Conservation (phyloP, 2,888 invertebrate species). For the Pemphredon lugubris region DNA sequence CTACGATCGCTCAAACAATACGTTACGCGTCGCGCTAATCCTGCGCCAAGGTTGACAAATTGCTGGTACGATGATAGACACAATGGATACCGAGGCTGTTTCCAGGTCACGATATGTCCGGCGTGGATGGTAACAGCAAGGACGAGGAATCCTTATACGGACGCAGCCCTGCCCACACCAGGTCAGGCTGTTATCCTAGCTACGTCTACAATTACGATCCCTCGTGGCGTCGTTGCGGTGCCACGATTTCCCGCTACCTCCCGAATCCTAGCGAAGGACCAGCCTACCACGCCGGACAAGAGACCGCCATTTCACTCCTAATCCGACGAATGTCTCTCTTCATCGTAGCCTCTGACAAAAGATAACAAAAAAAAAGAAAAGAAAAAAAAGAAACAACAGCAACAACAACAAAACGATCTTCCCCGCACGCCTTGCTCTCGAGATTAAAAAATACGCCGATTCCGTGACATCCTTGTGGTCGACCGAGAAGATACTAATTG, state of each 20-base stretch:
- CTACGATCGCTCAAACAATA: no score
- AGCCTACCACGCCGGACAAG: conserved; percentile 67
- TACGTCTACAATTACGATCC: conserved; percentile 87
- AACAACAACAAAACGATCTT: no score
- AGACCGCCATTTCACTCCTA: conserved; percentile 68
- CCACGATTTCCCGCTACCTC: conserved; percentile 79
- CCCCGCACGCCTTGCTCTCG: no score
- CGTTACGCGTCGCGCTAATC: conserved; percentile 21
- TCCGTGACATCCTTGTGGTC: conserved; percentile 3
- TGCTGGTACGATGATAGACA: conserved; percentile 39
- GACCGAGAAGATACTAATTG: conserved; percentile 30
- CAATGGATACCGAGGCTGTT: conserved; percentile 56
- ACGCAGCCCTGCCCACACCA: conserved; percentile 87
- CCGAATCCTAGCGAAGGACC: conserved; percentile 70
- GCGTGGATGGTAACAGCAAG: conserved; percentile 92
- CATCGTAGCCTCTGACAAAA: not conserved
- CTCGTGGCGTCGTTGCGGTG: conserved; percentile 81
- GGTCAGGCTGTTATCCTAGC: conserved; percentile 89
- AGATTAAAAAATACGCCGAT: not conserved
- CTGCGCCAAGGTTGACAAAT: conserved; percentile 58
- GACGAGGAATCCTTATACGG: conserved; percentile 85
- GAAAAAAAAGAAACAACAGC: not conserved
- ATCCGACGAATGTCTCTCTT: conserved; percentile 8
- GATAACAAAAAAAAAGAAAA: not conserved
- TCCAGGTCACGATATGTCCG: conserved; percentile 95